Percentiles rank a stretch among this genome's conserved stretches.
phyloP scores from a whole-genome alignment of 2,797 vertebrate species.

The Tympanoctomys barrerae region DNA sequence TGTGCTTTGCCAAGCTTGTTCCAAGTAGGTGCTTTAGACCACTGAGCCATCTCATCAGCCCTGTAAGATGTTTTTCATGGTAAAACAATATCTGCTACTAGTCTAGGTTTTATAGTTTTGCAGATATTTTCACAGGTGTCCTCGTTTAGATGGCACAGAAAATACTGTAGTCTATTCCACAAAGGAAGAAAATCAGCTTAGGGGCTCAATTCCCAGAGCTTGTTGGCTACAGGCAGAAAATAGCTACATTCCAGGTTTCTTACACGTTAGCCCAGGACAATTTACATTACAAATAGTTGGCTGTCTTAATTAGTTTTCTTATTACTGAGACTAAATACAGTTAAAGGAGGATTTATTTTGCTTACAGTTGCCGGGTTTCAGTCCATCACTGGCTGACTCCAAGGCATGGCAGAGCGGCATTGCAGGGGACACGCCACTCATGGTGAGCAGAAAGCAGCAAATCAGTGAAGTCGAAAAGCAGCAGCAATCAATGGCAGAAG shows the following conservation, averaged over 20 bases:
- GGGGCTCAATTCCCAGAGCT: not conserved
- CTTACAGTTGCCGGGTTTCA: not conserved
- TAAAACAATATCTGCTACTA: not conserved
- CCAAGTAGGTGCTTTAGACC: too few species aligned
- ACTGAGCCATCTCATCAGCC: too few species aligned
- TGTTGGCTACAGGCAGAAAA: not conserved
- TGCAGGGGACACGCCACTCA: not conserved
- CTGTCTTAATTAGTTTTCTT: not conserved
- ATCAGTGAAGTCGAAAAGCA: not conserved
- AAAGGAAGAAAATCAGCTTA: not conserved
- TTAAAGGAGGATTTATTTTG: not conserved
- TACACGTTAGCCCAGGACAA: not conserved
- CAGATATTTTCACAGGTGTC: not conserved
- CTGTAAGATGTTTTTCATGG: conserved; percentile 22
- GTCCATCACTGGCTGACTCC: not conserved
- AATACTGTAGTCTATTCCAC: not conserved
- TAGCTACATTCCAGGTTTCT: not conserved
- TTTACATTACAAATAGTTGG: not conserved
- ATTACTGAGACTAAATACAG: not conserved
- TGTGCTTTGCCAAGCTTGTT: too few species aligned
- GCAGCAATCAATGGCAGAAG: not conserved
- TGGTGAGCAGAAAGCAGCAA: not conserved
- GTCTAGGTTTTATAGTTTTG: not conserved
- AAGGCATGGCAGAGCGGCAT: not conserved
- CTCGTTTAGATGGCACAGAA: conserved; percentile 2